Base-by-base conservation (phyloP, 2,797 vertebrate species). In the Dendrocincla tyrannina region DNA sequence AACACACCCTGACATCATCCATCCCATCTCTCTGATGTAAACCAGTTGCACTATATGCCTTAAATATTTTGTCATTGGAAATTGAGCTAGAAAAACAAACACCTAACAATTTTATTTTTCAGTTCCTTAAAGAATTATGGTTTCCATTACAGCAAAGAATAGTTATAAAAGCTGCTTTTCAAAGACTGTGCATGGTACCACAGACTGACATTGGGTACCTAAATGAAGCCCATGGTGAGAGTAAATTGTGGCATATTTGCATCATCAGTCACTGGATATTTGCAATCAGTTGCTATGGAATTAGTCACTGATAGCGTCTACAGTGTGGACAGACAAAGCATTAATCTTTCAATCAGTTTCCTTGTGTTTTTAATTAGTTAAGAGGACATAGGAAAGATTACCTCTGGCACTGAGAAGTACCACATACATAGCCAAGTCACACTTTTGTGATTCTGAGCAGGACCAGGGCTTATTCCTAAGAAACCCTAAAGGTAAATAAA, bases 61-160 rank as follows among this genome's bases (percentile, higher is more conserved):
- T 91, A 69, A 62, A 89, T 89, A 95, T 85, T 96, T 91, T 96
- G 80, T 94, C 88, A 95, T 13, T 95, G 69, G 49, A 96, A 96
- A 68, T 90, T 93, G 80, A 94, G 76, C 53, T 95, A 97, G 76
- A 78, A 94, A 97, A 97, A 87, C 74, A 96, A 96, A 94, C 5
- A n/a, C 24, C 49, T 75, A 72, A 78, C 30, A 39, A 70, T 87
- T 89, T 92, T 66, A 67, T 87, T 79, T 58, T 93, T 95, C 68
- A 62, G 59, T 93, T 92, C 75, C 92, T 80, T 74, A 85, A 87
- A 55, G 67, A 89, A 88, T 81, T 95, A 95, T 97, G 96, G 79
- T 93, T 96, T 96, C 94, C 86, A 96, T 97, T 97, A 97, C 7
- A 95, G 91, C 74, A 58, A 88, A 69, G 30, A 91, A n/a, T 49